These are phyloP conservation scores for Petroica traversi DNA, from an alignment of 2,113 vertebrate species.

Conservation along the genomic window DNA sequence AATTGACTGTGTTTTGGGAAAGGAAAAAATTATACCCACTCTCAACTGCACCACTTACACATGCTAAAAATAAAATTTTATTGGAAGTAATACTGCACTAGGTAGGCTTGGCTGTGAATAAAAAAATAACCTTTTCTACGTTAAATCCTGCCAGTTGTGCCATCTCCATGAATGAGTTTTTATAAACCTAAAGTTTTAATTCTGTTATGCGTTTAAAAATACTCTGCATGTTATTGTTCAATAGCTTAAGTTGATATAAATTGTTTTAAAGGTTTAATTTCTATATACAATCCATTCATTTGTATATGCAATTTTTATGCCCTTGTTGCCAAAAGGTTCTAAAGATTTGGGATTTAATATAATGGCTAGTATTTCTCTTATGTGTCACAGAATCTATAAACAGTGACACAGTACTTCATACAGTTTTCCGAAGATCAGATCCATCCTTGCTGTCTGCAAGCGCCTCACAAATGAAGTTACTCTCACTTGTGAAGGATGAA, in stretches of 20 bases:
- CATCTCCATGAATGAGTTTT: not conserved
- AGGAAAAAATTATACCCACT: not conserved
- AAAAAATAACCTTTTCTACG: not conserved
- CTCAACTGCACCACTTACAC: not conserved
- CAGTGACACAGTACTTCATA: not conserved
- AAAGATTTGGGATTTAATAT: not conserved
- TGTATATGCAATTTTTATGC: not conserved
- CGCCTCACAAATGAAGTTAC: not conserved
- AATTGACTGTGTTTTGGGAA: not conserved
- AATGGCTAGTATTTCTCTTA: not conserved
- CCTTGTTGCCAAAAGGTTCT: not conserved
- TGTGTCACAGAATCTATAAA: not conserved
- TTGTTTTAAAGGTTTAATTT: not conserved
- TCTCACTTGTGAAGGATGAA: not conserved
- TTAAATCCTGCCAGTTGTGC: not conserved
- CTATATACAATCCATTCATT: not conserved
- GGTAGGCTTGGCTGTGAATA: constrained; percentile 17
- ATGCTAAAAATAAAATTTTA: constrained; percentile 38
- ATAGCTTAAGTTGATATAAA: not conserved
- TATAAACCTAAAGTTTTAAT: not conserved
- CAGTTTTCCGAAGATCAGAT: not conserved
- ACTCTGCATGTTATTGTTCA: not conserved
- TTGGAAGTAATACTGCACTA: not conserved
- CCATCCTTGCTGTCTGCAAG: not conserved
- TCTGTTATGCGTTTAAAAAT: not conserved